phyloP scores from a whole-genome alignment of 2,888 invertebrate genomes.

The Orthosia gothica region DNA sequence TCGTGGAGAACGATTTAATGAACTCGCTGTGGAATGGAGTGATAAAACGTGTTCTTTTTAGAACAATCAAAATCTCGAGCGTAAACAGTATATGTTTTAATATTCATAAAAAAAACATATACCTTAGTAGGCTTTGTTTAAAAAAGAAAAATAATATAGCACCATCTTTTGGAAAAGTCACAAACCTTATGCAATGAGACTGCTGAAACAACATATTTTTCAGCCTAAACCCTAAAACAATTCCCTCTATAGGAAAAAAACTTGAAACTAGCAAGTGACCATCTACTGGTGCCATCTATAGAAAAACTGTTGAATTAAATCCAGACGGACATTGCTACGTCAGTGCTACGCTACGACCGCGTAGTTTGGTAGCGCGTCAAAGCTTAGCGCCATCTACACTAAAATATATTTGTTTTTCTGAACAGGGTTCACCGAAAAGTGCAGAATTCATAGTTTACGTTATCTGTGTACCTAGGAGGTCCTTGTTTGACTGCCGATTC shows the following conservation, averaged over 20 bases:
- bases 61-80: too few species aligned
- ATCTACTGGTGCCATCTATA: constrained; percentile 36
- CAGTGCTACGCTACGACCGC: background rate
- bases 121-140: too few species aligned
- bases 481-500: too few species aligned
- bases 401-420: background rate
- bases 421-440: too few species aligned
- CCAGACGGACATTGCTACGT: background rate
- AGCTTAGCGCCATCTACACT: constrained; percentile 46
- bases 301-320: constrained; percentile 3
- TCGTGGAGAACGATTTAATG: background rate
- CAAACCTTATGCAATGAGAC: background rate
- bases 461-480: too few species aligned
- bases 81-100: too few species aligned
- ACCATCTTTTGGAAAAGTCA: constrained; percentile 17
- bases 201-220: background rate
- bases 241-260: constrained; percentile 10
- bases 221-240: background rate
- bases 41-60: too few species aligned
- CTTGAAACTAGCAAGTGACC: background rate
- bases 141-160: background rate
- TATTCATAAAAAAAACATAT: too few species aligned
- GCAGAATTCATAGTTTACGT: too few species aligned
- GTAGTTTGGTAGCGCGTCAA: background rate
- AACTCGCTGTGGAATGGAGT: background rate